These are phyloP conservation scores for Bombycilla garrulus DNA, from an alignment of 2,113 vertebrate species.

Conservation along the genomic window DNA sequence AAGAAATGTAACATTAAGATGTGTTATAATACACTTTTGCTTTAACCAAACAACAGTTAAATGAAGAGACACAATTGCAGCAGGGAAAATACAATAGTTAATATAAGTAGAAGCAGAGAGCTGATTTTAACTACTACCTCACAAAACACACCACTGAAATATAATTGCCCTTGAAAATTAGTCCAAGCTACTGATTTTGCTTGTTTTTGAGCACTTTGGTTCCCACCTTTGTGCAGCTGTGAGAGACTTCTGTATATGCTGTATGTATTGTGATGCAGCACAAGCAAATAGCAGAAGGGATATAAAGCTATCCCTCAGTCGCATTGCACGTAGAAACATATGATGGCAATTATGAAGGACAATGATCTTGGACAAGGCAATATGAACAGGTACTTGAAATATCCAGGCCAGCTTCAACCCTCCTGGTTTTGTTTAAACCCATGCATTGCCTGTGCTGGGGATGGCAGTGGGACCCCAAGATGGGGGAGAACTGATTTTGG, in stretches of 20 bases:
- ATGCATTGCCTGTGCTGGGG: not conserved
- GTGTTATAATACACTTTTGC: not conserved
- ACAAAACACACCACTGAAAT: not conserved
- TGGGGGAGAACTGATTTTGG: not conserved
- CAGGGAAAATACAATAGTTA: not conserved
- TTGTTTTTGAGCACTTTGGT: not conserved
- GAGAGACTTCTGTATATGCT: not conserved
- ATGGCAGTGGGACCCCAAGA: not conserved
- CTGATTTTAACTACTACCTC: not conserved
- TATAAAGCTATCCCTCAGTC: conserved; percentile 12
- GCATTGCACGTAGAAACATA: not conserved
- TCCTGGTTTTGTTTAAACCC: conserved; percentile 29
- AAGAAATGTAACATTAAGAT: not conserved
- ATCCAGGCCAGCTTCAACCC: not conserved
- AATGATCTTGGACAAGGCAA: conserved; percentile 27
- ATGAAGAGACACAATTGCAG: not conserved
- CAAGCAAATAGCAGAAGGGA: not conserved
- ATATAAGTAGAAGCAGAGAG: not conserved
- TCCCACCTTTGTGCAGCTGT: not conserved
- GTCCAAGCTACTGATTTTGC: not conserved
- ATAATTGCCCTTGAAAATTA: not conserved
- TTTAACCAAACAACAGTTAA: not conserved
- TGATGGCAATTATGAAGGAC: conserved; percentile 31
- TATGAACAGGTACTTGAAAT: conserved; percentile 22
- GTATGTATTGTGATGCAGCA: not conserved